phyloP scores from a whole-genome alignment of 2,888 invertebrate species.

The Nymphalis c-album region DNA sequence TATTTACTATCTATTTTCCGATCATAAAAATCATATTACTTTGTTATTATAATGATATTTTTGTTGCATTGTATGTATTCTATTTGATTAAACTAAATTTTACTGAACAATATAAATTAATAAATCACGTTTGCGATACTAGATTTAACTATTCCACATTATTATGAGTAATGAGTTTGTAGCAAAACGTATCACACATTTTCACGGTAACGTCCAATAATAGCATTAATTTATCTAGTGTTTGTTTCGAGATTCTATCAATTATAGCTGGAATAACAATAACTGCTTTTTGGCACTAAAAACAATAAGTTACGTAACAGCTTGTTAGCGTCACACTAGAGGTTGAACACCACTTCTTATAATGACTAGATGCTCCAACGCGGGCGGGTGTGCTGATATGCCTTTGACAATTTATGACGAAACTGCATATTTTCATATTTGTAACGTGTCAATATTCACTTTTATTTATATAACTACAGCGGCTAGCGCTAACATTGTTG shows the following conservation, averaged over 20 bases:
- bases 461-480: background rate
- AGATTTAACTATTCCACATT: too few relatives aligned
- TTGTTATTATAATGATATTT: too few relatives aligned
- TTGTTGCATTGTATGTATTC: too few relatives aligned
- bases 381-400: slow-evolving; percentile 22
- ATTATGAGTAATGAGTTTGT: too few relatives aligned
- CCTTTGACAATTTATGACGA: slow-evolving; percentile 17
- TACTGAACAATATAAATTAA: too few relatives aligned
- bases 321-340: slow-evolving; percentile 39
- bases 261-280: slow-evolving; percentile 20
- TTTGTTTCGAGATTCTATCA: slow-evolving; percentile 19
- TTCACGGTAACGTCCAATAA: background rate
- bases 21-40: too few relatives aligned
- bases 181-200: too few relatives aligned
- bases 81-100: too few relatives aligned
- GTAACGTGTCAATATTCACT: background rate
- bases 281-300: slow-evolving; percentile 33
- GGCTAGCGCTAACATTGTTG: background rate
- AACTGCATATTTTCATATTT: slow-evolving; percentile 13
- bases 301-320: slow-evolving; percentile 38
- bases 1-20: too few relatives aligned
- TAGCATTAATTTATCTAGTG: background rate
- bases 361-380: slow-evolving; percentile 34
- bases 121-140: too few relatives aligned
- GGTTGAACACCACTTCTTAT: slow-evolving; percentile 34